Evolutionary conservation across 2,113 vertebrate species (phyloP).

Genomic region (Engystomops pustulosus): DNA sequence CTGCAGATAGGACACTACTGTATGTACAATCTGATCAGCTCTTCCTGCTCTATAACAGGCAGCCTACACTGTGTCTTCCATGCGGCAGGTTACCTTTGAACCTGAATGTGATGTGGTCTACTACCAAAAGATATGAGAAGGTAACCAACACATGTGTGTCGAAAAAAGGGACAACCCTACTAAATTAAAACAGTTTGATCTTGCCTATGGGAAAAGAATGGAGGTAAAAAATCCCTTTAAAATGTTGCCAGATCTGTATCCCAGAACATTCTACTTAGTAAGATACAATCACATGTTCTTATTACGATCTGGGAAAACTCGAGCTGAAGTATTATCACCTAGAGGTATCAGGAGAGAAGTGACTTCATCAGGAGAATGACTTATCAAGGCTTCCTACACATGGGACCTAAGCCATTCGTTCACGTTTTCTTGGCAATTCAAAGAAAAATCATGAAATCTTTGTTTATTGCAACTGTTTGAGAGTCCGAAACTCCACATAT

Average conservation of each 20-base stretch:
- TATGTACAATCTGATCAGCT: no score
- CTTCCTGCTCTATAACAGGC: no score
- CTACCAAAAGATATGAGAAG: no score
- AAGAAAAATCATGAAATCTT: constrained; percentile 72
- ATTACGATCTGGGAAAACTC: constrained; percentile 24
- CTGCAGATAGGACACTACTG: no score
- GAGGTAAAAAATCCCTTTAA: neutral
- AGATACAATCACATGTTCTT: neutral
- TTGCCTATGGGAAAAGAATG: neutral
- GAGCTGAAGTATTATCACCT: constrained; percentile 10
- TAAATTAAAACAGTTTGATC: neutral
- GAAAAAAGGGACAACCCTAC: neutral
- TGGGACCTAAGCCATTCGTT: neutral
- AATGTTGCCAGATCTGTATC: neutral
- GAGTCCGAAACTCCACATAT: constrained; percentile 75
- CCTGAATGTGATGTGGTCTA: no score
- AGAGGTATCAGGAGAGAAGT: constrained; percentile 1
- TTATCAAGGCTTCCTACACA: constrained; percentile 6
- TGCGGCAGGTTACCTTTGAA: no score
- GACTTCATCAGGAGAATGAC: constrained; percentile 6
- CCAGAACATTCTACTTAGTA: neutral
- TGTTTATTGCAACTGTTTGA: constrained; percentile 79
- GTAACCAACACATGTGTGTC: no score
- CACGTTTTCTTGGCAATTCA: neutral
- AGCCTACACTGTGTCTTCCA: no score